Evolutionary conservation across 1,140 invertebrate genomes (phyloP), one percentile per base, ranked within the genome.

Genomic region (Drosophila arizonae): DNA sequence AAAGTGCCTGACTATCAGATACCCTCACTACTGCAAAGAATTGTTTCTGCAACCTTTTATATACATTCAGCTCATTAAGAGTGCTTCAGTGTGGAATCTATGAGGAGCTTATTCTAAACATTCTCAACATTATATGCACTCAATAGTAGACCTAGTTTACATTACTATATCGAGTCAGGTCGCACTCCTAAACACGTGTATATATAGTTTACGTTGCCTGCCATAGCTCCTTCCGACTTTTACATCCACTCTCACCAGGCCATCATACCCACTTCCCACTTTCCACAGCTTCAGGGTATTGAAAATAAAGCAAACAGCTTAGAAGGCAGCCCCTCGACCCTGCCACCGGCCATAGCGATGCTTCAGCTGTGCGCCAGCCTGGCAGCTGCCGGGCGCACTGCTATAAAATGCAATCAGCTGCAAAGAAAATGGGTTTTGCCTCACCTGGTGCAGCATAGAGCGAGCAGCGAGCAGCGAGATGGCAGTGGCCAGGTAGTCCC

Each of bases 331-430:
- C 46, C 21, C 11, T 24, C 15, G 10, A 10, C 11, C 46, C 46
- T 10, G 33, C 33, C 46, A 15, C 21, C 50, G 15, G 50, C 26
- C 28, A 17, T 17, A 17, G 17, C 17, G 17, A 17, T 17, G 17
- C 17, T 17, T 17, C 17, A 17, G 26, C 26, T 28, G 26, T 4
- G 0, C 26, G 26, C 26, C 6, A 50, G 46, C 48, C 46, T 61
- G 68, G 69, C 62, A 74, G 73, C 56, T 80, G 77, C 63, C 63
- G 24, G 6, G 11, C 48, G 50, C 73, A 69, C 64, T 82, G 81
- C 82, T 86, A 86, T 86, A 86, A 86, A 86, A 86, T 87, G 82
- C 82, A 86, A 86, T 86, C 82, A 86, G 79, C 84, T 86, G 82
- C 82, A 87, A 86, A 82, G 82, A 79, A 86, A 86, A 86, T 86